A percentile compares a stretch with the other conserved stretches of the same genome.
Conservation (phyloP, 2,113 vertebrate genomes). For the Cyanoliseus patagonus region DNA sequence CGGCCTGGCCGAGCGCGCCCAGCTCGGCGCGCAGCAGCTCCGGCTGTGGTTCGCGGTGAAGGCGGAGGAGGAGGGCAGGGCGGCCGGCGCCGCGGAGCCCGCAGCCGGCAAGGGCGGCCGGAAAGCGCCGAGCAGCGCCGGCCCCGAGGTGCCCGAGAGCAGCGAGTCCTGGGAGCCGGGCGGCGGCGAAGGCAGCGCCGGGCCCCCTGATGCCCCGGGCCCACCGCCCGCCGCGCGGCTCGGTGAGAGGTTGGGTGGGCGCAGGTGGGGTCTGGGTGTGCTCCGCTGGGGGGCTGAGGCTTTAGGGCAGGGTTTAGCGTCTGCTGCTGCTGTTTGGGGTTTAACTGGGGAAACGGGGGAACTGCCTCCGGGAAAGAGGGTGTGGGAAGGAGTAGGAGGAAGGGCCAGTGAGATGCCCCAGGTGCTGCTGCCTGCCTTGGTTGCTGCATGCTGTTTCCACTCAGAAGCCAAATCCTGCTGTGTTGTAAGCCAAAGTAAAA, state of each 20-base stretch:
- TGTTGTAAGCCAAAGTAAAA: neutral
- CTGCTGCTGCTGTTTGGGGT: neutral
- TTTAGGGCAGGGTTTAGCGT: neutral
- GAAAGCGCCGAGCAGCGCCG: constrained; percentile 12
- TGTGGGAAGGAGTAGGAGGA: neutral
- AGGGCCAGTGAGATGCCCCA: rapidly evolving
- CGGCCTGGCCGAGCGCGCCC: constrained; percentile 79
- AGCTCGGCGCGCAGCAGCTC: constrained; percentile 84
- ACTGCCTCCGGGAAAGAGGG: neutral
- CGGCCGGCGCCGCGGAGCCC: constrained; percentile 22
- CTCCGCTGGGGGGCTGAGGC: neutral
- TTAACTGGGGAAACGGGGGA: neutral
- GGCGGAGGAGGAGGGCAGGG: constrained; percentile 69
- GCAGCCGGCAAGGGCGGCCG: neutral
- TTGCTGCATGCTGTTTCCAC: neutral
- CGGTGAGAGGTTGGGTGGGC: constrained; percentile 20
- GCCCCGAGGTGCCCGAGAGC: constrained; percentile 66
- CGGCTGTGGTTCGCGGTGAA: constrained; percentile 85
- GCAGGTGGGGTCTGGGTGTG: rapidly evolving
- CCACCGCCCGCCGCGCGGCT: constrained; percentile 46
- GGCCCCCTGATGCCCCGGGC: constrained; percentile 20
- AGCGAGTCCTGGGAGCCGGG: constrained; percentile 68
- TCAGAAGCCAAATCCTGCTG: neutral
- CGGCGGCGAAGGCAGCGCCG: constrained; percentile 36
- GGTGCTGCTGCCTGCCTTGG: neutral